phyloP scores from a whole-genome alignment of 2,888 invertebrate genomes.

The Rhagium mordax region DNA sequence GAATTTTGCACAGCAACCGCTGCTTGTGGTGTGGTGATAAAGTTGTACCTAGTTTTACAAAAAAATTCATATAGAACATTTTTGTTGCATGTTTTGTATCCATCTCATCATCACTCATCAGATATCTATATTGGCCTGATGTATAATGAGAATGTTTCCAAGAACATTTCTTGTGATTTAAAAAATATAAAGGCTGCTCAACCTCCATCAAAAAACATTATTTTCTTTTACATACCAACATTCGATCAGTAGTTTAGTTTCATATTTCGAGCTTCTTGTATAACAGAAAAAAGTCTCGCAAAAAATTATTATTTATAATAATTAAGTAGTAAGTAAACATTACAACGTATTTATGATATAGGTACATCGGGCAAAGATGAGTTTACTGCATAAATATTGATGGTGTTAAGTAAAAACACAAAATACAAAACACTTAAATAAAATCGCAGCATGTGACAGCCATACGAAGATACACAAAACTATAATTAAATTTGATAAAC shows the following conservation, averaged over 20 bases:
- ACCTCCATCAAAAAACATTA: no score
- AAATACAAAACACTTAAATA: slow-evolving; percentile 38
- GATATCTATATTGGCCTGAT: slow-evolving; percentile 26
- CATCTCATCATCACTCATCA: slow-evolving; percentile 1
- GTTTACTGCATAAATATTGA: slow-evolving; percentile 35
- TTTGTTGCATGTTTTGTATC: neutral
- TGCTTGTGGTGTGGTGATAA: no score
- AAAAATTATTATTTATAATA: no score
- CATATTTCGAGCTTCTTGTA: no score
- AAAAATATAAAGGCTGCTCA: neutral
- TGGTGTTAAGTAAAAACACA: slow-evolving; percentile 46
- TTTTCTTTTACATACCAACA: no score
- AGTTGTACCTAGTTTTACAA: no score
- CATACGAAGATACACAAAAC: slow-evolving; percentile 37
- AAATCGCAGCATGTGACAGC: slow-evolving; percentile 39
- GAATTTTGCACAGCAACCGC: no score
- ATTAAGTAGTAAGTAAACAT: neutral
- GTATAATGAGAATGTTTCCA: neutral
- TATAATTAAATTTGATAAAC: slow-evolving; percentile 46
- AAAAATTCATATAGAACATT: no score
- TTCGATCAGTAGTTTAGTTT: no score
- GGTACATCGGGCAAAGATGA: slow-evolving; percentile 16
- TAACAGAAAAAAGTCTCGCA: no score
- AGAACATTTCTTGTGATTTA: neutral
- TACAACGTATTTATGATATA: neutral